These are phyloP conservation scores for Linepithema humile DNA, from an alignment of 1,140 invertebrate genomes.

Conservation along the genomic window DNA sequence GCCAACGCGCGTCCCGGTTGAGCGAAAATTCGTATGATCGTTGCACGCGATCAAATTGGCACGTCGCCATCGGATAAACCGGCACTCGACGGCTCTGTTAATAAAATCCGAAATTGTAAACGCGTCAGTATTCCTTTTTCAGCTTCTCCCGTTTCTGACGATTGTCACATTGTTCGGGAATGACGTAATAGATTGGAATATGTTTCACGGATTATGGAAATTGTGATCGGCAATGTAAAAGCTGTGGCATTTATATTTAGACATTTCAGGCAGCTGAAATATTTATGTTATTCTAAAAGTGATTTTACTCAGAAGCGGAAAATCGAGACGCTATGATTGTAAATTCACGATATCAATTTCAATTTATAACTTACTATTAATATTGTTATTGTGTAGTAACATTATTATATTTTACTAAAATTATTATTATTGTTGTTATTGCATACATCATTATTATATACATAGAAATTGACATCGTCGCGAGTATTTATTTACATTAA, in stretches of 20 bases:
- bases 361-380: constrained; percentile 23
- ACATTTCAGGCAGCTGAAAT: neutral
- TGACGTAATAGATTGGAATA: neutral
- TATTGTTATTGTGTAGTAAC: neutral
- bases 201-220: neutral
- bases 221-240: neutral
- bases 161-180: neutral
- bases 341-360: constrained; percentile 21
- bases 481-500: neutral
- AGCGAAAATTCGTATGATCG: constrained; percentile 32
- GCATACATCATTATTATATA: neutral
- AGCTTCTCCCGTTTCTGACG: neutral
- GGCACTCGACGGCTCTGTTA: constrained; percentile 19
- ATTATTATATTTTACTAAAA: constrained; percentile 9
- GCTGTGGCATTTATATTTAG: neutral
- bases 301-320: constrained; percentile 15
- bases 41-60: constrained; percentile 51
- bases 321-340: too few relatives aligned
- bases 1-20: neutral
- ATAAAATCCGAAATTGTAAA: constrained; percentile 59
- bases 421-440: constrained; percentile 11
- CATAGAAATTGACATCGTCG: neutral
- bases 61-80: constrained; percentile 33
- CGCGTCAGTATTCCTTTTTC: constrained; percentile 1
- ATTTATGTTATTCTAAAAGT: too few relatives aligned